Evolutionary conservation across 2,797 vertebrate genomes (phyloP), one percentile per base, ranked within the genome.

Genomic region (Fistularia commersonii): DNA sequence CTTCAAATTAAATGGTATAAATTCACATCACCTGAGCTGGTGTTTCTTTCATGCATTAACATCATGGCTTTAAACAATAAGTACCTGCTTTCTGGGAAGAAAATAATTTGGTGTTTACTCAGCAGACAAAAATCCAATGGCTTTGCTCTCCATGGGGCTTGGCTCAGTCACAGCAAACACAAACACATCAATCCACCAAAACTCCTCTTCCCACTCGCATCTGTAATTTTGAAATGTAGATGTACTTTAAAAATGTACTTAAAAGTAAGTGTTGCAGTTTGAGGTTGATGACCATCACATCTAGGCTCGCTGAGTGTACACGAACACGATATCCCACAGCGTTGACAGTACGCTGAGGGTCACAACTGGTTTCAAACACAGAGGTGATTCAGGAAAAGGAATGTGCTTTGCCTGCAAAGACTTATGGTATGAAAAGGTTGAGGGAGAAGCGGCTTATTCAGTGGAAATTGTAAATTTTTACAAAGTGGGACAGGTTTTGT

Each of bases 361-460:
- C 54, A 60, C 50, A 43, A 62, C 51, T 37, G 36, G 44, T 49
- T 66, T 36, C 38, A 68, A 57, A 79, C 51, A 72, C 54, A 56
- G 36, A 72, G 51, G 23, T 23, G 23, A 23, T 23, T 72, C 44
- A 66, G 54, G 56, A 54, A 57, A 67, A 45, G 58, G 51, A 64
- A 65, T 59, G 49, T 64, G 77, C 87, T 88, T 86, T 76, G 85
- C 88, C 85, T 38, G 85, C 84, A 88, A 87, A 89, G 82, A 77
- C 79, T 61, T 51, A 32, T 55, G 62, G 54, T 70, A 65, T 61
- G 45, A 59, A 66, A 64, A 45, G 23, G 12, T 56, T 45, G 32
- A 55, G 51, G 49, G 53, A 47, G 36, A 40, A 31, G 44, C 46
- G 48, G 31, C 36, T 41, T 48, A 35, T 48, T 53, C 40, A 36